Evolutionary conservation across 2,113 vertebrate genomes (phyloP).

Genomic region (Pterocles burchelli): DNA sequence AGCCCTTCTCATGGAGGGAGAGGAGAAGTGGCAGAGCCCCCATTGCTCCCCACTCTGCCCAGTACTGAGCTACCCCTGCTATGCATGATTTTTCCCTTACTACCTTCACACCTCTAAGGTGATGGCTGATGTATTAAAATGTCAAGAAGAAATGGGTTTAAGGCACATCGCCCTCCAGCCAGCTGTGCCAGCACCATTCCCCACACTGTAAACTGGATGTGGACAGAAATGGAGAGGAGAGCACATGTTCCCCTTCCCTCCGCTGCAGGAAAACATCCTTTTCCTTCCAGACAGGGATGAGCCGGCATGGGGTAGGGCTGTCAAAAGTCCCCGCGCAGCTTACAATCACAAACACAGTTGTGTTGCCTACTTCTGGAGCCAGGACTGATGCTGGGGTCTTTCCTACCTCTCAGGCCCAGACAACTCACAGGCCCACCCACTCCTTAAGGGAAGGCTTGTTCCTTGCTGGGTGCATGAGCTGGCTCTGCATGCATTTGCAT

Average conservation of each 20-base stretch:
- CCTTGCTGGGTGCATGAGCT: constrained; percentile 34
- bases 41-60: accelerated
- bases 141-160: neutral
- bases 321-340: neutral
- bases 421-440: constrained; percentile 30
- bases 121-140: neutral
- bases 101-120: neutral
- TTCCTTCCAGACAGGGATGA: neutral
- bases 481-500: constrained; percentile 53
- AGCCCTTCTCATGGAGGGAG: neutral
- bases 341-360: neutral
- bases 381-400: neutral
- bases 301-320: neutral
- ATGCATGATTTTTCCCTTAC: neutral
- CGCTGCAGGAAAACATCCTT: neutral
- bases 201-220: neutral
- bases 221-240: neutral
- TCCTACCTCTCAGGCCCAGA: constrained; percentile 49
- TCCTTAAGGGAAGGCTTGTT: constrained; percentile 43
- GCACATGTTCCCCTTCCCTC: neutral
- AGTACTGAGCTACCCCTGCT: neutral
- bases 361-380: neutral
- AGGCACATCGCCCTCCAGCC: neutral
- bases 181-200: neutral
- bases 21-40: neutral